These are phyloP conservation scores for Malurus melanocephalus DNA, from an alignment of 2,113 vertebrate species.

Conservation along the genomic window DNA sequence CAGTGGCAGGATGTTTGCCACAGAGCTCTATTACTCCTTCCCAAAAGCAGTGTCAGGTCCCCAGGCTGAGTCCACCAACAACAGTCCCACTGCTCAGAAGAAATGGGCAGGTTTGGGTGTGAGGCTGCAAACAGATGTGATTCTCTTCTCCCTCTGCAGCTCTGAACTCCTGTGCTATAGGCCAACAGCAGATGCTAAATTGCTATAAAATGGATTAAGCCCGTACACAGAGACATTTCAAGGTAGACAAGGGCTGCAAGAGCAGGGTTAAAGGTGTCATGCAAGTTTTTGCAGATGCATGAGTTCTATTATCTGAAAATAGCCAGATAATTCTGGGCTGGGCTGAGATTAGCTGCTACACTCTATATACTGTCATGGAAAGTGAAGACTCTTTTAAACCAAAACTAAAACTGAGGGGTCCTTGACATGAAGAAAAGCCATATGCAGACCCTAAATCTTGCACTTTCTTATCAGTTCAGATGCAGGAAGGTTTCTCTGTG, in stretches of 20 bases:
- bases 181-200: background rate
- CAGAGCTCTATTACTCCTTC: background rate
- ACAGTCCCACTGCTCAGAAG: background rate
- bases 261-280: background rate
- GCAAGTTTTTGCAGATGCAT: background rate
- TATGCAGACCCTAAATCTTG: background rate
- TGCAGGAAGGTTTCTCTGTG: background rate
- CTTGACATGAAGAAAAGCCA: background rate
- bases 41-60: background rate
- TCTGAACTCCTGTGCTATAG: background rate
- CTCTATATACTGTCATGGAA: background rate
- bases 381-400: background rate
- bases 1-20: background rate
- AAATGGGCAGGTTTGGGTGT: background rate
- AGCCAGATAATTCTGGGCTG: background rate
- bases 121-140: background rate
- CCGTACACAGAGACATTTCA: background rate
- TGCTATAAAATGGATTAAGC: background rate
- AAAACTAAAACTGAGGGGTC: background rate
- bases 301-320: background rate
- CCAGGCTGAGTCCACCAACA: background rate
- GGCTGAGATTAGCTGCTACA: background rate
- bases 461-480: background rate
- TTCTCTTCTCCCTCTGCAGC: background rate
- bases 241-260: background rate